Base-by-base conservation (phyloP, 1,140 invertebrate genomes). In the Gryon sp. region DNA sequence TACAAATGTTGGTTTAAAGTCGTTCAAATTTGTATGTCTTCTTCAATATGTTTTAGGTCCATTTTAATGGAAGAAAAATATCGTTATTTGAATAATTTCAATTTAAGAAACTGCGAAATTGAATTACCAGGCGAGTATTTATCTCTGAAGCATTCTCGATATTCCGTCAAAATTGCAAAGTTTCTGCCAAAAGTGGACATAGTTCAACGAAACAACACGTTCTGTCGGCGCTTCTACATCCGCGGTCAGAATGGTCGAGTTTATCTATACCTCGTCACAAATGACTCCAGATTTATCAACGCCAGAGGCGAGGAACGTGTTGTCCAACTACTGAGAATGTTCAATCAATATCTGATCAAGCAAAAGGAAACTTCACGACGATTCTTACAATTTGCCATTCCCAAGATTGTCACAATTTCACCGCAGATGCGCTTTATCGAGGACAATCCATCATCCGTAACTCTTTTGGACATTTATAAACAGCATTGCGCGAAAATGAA, bases 181-280 rank as follows among this genome's bases (percentile, higher is more conserved):
- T 99, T 99, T 85, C 98, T 99, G 95, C 98, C 98, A 1, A 89
- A 95, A 11, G 97, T 99, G 1, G 97, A 99, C 87, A 96, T 98
- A 5, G 96, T 99, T 0, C 96, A 98, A 85, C 98, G 99, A 83
- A 97, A 99, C 86, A 98, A 98, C 82, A 96, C 96, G 0, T 96
- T 96, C 0, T 96, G 97, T 0, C 90, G 97, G 11, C 88, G 98
- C 52, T 88, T 99, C 1, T 96, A 96, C 82, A 99, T 99, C 70
- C 90, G 97, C 28, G 97, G 97, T 0, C 97, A 99, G 81, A 99
- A 99, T 87, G 97, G 97, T 70, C 94, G 97, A 84, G 93, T 98
- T n/a, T 99, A 99, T 87, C 97, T 97, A 0, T 99, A 98, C 87
- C 88, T 99, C 0, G 96, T 99, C 0, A 96, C 99, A 0, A 98